A percentile compares a stretch with the other conserved stretches of the same genome.
These are phyloP conservation scores for Lithosia quadra DNA, from an alignment of 2,888 invertebrate genomes.

Conservation along the genomic window DNA sequence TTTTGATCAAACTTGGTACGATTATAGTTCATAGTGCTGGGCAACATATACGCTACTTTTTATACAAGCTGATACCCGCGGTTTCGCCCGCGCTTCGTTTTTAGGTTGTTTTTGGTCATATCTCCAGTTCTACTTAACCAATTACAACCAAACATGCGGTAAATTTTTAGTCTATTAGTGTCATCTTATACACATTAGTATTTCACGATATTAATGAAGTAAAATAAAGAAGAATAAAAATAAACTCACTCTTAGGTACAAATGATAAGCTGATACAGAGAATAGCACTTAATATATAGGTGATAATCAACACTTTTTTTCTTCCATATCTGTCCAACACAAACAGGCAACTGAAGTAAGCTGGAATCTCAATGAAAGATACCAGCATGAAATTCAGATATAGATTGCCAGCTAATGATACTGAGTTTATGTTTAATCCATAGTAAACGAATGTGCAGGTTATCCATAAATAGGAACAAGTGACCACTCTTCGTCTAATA, in stretches of 20 bases:
- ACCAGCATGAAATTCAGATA: constrained; percentile 91
- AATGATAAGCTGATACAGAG: constrained; percentile 88
- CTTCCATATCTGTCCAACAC: constrained; percentile 89
- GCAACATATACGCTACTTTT: too few species aligned
- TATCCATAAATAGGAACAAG: constrained; percentile 92
- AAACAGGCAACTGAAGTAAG: constrained; percentile 88
- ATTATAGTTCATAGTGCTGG: too few species aligned
- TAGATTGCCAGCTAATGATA: constrained; percentile 91
- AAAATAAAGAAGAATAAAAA: too few species aligned
- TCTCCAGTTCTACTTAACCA: too few species aligned
- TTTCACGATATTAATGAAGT: too few species aligned
- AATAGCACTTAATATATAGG: constrained; percentile 88
- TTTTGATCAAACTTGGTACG: too few species aligned
- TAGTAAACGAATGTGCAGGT: constrained; percentile 93
- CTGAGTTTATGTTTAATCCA: constrained; percentile 92
- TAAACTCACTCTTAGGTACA: constrained; percentile 86
- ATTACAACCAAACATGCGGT: too few species aligned
- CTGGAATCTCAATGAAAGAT: constrained; percentile 91
- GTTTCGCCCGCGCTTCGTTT: too few species aligned
- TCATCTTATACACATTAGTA: too few species aligned
- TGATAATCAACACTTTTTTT: constrained; percentile 87
- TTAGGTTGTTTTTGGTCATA: too few species aligned
- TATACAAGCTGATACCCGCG: too few species aligned
- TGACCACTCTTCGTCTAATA: constrained; percentile 86
- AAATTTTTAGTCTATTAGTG: too few species aligned